phyloP scores from a whole-genome alignment of 35 echinoderm and acorn worm species.

The Amphiura filiformis region DNA sequence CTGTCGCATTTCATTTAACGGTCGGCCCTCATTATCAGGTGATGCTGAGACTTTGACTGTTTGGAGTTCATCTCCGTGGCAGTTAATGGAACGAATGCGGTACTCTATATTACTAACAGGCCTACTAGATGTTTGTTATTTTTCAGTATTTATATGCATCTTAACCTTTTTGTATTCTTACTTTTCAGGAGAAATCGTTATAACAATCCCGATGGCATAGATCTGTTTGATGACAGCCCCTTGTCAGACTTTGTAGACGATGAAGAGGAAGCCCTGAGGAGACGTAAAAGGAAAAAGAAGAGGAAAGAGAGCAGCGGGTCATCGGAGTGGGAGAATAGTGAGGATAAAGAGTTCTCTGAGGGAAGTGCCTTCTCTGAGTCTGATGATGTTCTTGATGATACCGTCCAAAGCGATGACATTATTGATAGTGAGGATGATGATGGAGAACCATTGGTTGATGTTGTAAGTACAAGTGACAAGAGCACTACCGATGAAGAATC shows the following conservation, averaged over 20 bases:
- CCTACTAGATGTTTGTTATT: too few species aligned
- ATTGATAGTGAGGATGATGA: not conserved
- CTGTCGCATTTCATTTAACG: too few species aligned
- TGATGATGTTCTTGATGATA: not conserved
- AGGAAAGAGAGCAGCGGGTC: not conserved
- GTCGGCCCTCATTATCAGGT: too few species aligned
- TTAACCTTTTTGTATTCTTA: too few species aligned
- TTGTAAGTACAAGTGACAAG: not conserved
- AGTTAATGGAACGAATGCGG: too few species aligned
- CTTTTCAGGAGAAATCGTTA: slow-evolving; percentile 25
- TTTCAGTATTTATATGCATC: too few species aligned
- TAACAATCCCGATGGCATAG: slow-evolving; percentile 34
- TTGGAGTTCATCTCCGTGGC: too few species aligned
- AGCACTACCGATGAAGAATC: slow-evolving; percentile 8
- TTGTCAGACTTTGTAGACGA: slow-evolving; percentile 16
- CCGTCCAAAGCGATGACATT: not conserved
- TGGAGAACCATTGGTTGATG: not conserved
- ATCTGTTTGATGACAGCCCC: slow-evolving; percentile 2
- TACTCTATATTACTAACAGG: too few species aligned
- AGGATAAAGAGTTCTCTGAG: not conserved
- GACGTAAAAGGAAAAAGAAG: not conserved
- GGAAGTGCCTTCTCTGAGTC: not conserved
- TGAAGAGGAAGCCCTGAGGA: not conserved
- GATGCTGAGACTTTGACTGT: too few species aligned
- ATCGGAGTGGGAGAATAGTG: not conserved